Evolutionary conservation across 2,888 invertebrate genomes (phyloP).

Genomic region (Leptinotarsa haldemani): DNA sequence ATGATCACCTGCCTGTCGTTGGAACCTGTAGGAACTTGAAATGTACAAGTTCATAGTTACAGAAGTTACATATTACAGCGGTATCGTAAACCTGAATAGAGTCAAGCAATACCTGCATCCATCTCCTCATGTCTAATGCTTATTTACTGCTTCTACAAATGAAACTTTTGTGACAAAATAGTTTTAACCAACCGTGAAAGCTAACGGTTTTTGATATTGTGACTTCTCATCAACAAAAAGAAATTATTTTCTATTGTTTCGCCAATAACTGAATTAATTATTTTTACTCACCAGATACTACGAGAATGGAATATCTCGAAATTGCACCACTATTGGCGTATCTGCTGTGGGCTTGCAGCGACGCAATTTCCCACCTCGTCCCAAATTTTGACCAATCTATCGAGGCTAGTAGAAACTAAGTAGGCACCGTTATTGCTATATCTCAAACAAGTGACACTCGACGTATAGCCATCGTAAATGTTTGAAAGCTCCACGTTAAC

Average conservation of each 20-base stretch:
- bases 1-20: conserved; percentile 82
- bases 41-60: conserved; percentile 29
- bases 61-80: background rate
- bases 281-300: conserved; percentile 73
- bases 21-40: conserved; percentile 73
- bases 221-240: too few species aligned
- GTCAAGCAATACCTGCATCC: background rate
- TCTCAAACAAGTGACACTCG: conserved; percentile 72
- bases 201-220: too few species aligned
- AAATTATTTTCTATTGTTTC: background rate
- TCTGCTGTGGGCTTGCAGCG: conserved; percentile 76
- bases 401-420: conserved; percentile 79
- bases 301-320: conserved; percentile 73
- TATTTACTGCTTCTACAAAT: too few species aligned
- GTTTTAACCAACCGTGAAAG: too few species aligned
- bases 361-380: conserved; percentile 70
- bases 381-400: conserved; percentile 86
- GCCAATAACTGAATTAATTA: background rate
- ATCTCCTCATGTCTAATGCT: too few species aligned
- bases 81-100: background rate
- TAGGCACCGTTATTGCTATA: conserved; percentile 68
- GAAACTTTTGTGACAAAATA: too few species aligned
- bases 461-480: conserved; percentile 65
- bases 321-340: conserved; percentile 85
- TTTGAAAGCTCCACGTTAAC: conserved; percentile 56